Evolutionary conservation across 2,797 vertebrate species (phyloP).

Genomic region (Ctenosaura bakeri): DNA sequence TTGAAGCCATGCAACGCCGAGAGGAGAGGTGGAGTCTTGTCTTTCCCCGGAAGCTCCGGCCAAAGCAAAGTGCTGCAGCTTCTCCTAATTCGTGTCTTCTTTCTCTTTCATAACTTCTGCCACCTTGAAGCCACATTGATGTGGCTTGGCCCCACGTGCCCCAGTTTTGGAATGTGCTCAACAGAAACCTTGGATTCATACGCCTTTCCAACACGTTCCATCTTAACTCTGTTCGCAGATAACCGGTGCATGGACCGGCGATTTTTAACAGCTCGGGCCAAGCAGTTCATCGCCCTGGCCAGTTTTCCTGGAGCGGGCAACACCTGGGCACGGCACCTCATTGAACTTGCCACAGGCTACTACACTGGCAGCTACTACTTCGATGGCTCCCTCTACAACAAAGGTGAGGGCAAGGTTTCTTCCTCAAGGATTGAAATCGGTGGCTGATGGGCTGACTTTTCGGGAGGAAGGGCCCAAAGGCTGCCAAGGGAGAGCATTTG

Average conservation of each 20-base stretch:
- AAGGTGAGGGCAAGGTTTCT: constrained; percentile 82
- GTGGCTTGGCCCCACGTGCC: no score
- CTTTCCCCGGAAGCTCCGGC: no score
- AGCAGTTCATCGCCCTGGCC: constrained; percentile 91
- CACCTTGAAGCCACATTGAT: no score
- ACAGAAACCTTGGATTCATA: not conserved
- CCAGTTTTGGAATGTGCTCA: not conserved
- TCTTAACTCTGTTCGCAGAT: constrained; percentile 78
- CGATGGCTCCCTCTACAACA: constrained; percentile 97
- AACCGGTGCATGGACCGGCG: constrained; percentile 97
- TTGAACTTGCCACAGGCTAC: constrained; percentile 94
- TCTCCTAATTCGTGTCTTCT: no score
- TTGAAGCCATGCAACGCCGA: no score
- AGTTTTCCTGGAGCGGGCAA: constrained; percentile 97
- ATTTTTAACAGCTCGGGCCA: constrained; percentile 89
- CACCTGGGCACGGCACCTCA: constrained; percentile 96
- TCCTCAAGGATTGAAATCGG: not conserved
- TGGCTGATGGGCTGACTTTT: not conserved
- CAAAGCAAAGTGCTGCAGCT: no score
- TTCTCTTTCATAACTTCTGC: no score
- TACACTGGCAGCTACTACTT: constrained; percentile 99
- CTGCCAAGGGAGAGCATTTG: not conserved
- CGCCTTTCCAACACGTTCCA: accelerated
- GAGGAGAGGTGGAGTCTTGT: no score
- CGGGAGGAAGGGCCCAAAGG: not conserved